Evolutionary conservation across 2,888 invertebrate genomes (phyloP), one percentile per base, ranked within the genome.

Genomic region (Diaphora mendica): DNA sequence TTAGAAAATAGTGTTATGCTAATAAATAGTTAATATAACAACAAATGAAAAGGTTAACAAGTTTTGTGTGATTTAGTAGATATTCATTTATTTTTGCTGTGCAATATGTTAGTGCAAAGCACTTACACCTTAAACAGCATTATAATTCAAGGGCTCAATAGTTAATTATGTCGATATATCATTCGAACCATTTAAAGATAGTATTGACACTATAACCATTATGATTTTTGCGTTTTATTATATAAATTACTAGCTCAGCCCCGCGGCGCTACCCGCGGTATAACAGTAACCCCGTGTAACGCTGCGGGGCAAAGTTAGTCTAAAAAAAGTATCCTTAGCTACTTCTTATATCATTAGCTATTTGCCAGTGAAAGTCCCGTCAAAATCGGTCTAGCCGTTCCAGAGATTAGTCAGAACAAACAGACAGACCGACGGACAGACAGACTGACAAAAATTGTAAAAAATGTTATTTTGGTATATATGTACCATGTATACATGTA

Each of bases 21-120:
- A 67, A 67, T 67, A 67, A 67, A 67, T 33, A 23, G 11, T 48
- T 48, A 33, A 67, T 48, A 67, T 33, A 67, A 67, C 67, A 48
- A 30, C 33, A 48, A 30, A 33, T 67, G 67, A 23, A 67, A 67
- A 67, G 67, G 67, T 67, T 67, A 67, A 67, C 67, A 48, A 48
- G 44, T 67, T 67, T 33, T 11, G 13, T 23, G 44, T 67, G 67
- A 67, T 67, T 67, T 67, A 67, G 48, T 67, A 67, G 67, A 33
- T 67, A 67, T 48, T 67, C 30, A 67, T 67, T 67, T 48, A 67
- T 48, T 67, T 48, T 30, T 67, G 42, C 44, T 33, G 67, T 67
- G 67, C 67, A 67, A 67, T 62, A 62, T 67, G 48, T 67, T 67
- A 23, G 48, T 11, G 67, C 13, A 48, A 67, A 26, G 48, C 30